These are phyloP conservation scores for Helicoverpa assulta DNA, from an alignment of 2,888 invertebrate species.

Conservation along the genomic window DNA sequence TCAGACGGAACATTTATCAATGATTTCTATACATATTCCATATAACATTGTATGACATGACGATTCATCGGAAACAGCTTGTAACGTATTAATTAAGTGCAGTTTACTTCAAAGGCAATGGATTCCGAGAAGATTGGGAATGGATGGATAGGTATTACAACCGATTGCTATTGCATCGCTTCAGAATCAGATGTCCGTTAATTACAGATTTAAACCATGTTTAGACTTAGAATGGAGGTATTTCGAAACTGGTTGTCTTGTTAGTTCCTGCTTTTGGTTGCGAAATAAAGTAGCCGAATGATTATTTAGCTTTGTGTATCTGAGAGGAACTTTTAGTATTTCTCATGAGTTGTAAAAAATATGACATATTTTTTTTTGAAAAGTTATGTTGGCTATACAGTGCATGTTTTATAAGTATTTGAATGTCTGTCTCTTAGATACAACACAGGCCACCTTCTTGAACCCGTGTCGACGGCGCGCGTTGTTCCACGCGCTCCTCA, in stretches of 20 bases:
- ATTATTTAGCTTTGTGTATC: too few relatives aligned
- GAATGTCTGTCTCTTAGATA: too few relatives aligned
- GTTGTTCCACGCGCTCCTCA: too few relatives aligned
- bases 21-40: conserved; percentile 1
- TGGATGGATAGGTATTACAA: conserved; percentile 26
- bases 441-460: too few relatives aligned
- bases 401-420: too few relatives aligned
- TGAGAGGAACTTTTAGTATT: not conserved
- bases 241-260: not conserved
- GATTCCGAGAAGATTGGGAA: conserved; percentile 39
- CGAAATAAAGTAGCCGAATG: not conserved
- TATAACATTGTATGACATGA: conserved; percentile 12
- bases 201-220: conserved; percentile 24
- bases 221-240: conserved; percentile 8
- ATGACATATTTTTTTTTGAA: too few relatives aligned
- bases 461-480: too few relatives aligned
- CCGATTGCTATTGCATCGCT: conserved; percentile 22
- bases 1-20: not conserved
- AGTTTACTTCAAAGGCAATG: conserved; percentile 45
- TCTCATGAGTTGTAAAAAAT: too few relatives aligned
- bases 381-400: too few relatives aligned
- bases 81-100: conserved; percentile 47
- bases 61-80: conserved; percentile 17
- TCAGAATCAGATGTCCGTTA: conserved; percentile 20
- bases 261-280: not conserved